A percentile compares a stretch with the other conserved stretches of the same genome.
Conservation (phyloP, 2,888 invertebrate genomes). For the Invenusta paracnida region DNA sequence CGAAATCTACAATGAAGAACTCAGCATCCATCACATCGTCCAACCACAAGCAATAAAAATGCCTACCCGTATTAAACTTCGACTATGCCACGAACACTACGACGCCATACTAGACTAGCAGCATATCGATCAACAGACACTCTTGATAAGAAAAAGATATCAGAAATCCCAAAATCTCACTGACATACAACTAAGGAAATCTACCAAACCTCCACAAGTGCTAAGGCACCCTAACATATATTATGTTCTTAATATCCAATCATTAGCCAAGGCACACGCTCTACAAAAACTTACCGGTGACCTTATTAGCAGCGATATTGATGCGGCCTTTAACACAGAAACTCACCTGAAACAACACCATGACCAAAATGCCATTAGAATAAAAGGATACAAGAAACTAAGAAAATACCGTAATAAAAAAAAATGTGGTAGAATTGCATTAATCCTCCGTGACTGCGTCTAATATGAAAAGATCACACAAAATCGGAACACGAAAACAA, state of each 20-base stretch:
- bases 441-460: too few relatives aligned
- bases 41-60: background rate
- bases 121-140: background rate
- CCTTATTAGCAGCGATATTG: background rate
- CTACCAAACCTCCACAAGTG: too few relatives aligned
- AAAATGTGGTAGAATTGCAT: background rate
- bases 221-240: too few relatives aligned
- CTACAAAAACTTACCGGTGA: background rate
- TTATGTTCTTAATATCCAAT: background rate
- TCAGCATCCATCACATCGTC: background rate
- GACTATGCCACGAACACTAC: background rate
- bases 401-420: background rate
- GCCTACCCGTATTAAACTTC: background rate
- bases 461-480: too few relatives aligned
- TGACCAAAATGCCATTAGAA: background rate
- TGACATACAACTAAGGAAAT: too few relatives aligned
- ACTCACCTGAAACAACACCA: background rate
- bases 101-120: background rate
- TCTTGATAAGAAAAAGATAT: too few relatives aligned
- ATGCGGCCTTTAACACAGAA: background rate
- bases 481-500: too few relatives aligned
- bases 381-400: background rate
- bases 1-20: background rate
- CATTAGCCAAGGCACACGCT: background rate
- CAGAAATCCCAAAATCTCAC: too few relatives aligned